Percentiles rank a stretch among this genome's conserved stretches.
These are phyloP conservation scores for Syngnathus typhle DNA, from an alignment of 2,113 vertebrate genomes.

Conservation along the genomic window DNA sequence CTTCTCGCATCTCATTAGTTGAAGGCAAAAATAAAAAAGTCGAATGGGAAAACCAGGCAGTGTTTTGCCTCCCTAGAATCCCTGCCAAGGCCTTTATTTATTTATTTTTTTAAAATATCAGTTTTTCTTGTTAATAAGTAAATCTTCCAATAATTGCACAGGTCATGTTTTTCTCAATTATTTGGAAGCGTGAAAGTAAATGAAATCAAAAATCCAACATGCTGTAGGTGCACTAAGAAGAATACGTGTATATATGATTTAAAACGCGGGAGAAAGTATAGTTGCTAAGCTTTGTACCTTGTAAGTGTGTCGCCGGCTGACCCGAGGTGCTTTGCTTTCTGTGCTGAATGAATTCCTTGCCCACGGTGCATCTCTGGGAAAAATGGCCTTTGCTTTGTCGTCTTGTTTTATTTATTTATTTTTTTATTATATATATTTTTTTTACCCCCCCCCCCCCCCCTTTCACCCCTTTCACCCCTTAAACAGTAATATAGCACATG, in stretches of 20 bases:
- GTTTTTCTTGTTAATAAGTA: no score
- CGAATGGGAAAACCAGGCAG: no score
- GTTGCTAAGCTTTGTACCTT: conserved; percentile 42
- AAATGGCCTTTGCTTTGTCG: conserved; percentile 55
- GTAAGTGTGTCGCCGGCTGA: conserved; percentile 53
- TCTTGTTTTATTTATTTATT: background rate
- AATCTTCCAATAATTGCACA: no score
- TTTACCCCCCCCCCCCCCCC: background rate
- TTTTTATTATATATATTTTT: background rate
- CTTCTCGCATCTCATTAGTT: no score
- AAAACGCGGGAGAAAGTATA: background rate
- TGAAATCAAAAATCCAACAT: background rate
- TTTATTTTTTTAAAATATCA: no score
- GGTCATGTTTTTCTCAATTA: no score
- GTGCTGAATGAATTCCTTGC: conserved; percentile 53
- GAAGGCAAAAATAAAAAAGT: no score
- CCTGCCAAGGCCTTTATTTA: no score
- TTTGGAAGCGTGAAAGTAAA: no score
- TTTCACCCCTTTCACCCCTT: conserved; percentile 61
- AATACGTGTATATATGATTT: background rate
- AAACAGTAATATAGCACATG: conserved; percentile 73
- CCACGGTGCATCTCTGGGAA: conserved; percentile 64
- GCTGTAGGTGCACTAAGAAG: background rate
- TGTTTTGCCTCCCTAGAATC: no score
- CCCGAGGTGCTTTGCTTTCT: conserved; percentile 58